Base-by-base conservation (phyloP, 2,113 vertebrate genomes). In the Equus przewalskii region DNA sequence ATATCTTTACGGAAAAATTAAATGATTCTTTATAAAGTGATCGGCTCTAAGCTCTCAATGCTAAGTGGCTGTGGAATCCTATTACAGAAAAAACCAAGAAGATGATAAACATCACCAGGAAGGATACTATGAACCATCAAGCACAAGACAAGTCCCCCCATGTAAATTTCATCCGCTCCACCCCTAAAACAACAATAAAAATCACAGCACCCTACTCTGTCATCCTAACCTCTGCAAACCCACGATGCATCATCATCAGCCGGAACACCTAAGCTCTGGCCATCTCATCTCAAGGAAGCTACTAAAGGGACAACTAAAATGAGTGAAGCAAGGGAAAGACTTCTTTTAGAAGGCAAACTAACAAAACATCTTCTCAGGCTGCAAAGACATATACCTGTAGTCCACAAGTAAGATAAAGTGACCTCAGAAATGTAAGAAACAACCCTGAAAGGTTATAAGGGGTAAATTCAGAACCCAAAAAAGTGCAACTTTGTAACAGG, bases 121-220 rank as follows among this genome's bases (percentile, higher is more conserved):
- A 85, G 72, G 65, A 81, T 54, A 67, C 18, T 75, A 87, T 86
- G 91, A 83, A 91, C 73, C 26, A 94, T 18, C 21, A 84, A 41
- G 62, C 4, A 51, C 84, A 92, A 94, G 76, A 84, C 41, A 78
- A 51, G 28, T 87, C 30, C 28, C 65, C 4, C 3, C 62, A 90
- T 49, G 62, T 82, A 62, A 82, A 18, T 78, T 78, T 89, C 30
- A 70, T 78, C 67, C 22, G 9, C 14, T 60, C 36, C 15, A 64
- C 41, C 49, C 36, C n/a, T 69, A 75, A 93, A 93, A 91, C 36
- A 92, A 72, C 26, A 79, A 96, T n/a, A n/a, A 92, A 70, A 91
- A 96, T 12, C n/a, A 81, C 22, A 76, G 24, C 9, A 41, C 15
- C 58, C 46, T 56, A 79, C 44, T 73, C 65, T 65, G 73, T 82